Evolutionary conservation across 2,113 vertebrate genomes (phyloP).

Genomic region (Lagenorhynchus albirostris): DNA sequence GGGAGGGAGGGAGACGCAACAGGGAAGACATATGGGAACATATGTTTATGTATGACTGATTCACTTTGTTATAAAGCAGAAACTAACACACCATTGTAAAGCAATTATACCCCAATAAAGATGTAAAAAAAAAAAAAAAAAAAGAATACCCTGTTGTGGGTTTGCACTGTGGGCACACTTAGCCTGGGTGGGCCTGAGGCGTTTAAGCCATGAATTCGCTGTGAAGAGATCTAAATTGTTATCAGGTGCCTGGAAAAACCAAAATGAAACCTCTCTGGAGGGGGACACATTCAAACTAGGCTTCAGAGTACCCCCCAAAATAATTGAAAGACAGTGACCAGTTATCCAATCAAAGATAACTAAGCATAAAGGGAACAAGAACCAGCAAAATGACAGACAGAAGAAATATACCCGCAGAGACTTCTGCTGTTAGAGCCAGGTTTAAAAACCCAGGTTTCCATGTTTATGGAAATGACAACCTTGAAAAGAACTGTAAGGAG

Average conservation of each 20-base stretch:
- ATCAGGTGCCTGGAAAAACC: neutral
- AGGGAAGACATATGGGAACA: too few species aligned
- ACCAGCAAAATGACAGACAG: neutral
- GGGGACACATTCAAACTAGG: neutral
- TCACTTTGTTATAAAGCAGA: too few species aligned
- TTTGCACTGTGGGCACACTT: neutral
- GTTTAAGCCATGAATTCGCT: neutral
- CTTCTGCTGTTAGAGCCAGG: neutral
- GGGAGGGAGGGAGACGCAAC: too few species aligned
- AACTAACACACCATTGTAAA: too few species aligned
- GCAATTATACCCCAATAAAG: too few species aligned
- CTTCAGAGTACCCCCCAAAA: neutral
- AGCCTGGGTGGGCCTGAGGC: neutral
- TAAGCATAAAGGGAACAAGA: neutral
- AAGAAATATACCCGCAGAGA: neutral
- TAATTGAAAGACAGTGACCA: neutral
- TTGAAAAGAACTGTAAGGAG: neutral
- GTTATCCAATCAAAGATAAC: neutral
- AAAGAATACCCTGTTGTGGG: neutral
- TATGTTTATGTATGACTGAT: too few species aligned
- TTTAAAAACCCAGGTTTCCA: neutral
- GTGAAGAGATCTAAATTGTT: neutral
- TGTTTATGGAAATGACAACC: neutral
- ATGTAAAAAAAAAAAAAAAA: too few species aligned
- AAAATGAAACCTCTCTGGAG: neutral